Percentiles rank a stretch among this genome's conserved stretches.
Conservation (phyloP, 2,888 invertebrate genomes). For the Clostera curtula region DNA sequence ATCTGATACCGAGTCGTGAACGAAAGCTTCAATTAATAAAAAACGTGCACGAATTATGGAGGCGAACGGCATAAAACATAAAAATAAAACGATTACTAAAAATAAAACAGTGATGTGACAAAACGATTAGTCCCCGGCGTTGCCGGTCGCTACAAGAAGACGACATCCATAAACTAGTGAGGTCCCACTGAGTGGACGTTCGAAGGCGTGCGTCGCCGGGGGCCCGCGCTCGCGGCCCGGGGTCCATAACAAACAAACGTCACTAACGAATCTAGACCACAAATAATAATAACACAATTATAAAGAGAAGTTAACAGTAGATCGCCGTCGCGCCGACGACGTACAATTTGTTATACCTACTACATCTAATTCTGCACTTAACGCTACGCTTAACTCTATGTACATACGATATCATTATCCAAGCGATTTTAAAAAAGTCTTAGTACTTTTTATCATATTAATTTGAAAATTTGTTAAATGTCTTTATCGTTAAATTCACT, state of each 20-base stretch:
- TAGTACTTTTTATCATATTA: constrained; percentile 69
- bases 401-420: constrained; percentile 67
- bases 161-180: constrained; percentile 18
- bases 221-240: constrained; percentile 10
- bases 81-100: constrained; percentile 9
- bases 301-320: constrained; percentile 35
- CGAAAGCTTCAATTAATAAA: background rate
- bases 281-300: constrained; percentile 41
- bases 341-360: constrained; percentile 73
- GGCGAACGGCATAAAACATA: constrained; percentile 9
- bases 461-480: constrained; percentile 75
- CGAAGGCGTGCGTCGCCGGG: constrained; percentile 20
- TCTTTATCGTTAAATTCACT: constrained; percentile 66
- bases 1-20: background rate
- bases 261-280: constrained; percentile 42
- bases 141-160: constrained; percentile 14
- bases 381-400: constrained; percentile 63
- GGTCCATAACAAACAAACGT: constrained; percentile 29
- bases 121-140: constrained; percentile 13
- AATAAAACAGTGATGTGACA: constrained; percentile 18
- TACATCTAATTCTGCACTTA: constrained; percentile 70
- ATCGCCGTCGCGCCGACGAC: constrained; percentile 36
- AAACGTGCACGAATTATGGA: constrained; percentile 5
- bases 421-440: constrained; percentile 71
- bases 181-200: constrained; percentile 13